Evolutionary conservation across 2,888 invertebrate species (phyloP), one percentile per base, ranked within the genome.

Genomic region (Thecocarcelia acutangulata): DNA sequence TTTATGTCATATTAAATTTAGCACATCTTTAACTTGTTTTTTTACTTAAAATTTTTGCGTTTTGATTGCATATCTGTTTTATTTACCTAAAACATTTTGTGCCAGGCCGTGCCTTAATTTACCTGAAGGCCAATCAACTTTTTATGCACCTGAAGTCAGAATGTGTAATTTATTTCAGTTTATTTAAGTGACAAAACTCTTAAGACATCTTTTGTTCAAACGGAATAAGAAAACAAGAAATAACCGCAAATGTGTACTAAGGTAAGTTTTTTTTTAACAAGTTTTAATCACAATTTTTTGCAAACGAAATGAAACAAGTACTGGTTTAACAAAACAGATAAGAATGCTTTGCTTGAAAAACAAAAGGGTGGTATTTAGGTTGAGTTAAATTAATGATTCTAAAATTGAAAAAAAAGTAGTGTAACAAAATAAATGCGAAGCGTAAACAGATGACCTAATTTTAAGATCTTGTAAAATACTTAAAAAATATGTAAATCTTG

Each of bases 81-180:
- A 24, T 75, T 52, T 46, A 68, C 21, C 24, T 40, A 17, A 19
- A 61, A 50, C 12, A 64, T 58, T 59, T 64, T 58, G 64, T 78
- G 59, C 64, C 78, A 78, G 72, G 72, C 78, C 78, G 78, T 78
- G 52, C 78, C 78, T 66, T 64, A 66, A 52, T 59, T 66, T 72
- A 72, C 42, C 52, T 72, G 19, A 44, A 73, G 78, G 66, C 66
- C 52, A 63, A 59, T 78, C 58, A 66, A 61, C 78, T 68, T 42
- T 73, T 50, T 59, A 61, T 52, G 70, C 52, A 37, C 72, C 37
- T 52, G 44, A 72, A 66, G 70, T 46, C 3, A 33, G 33, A 33
- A 33, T 33, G 2, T 42, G 48, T 50, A 28, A 52, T 56, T 56
- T 17, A 64, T 42, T 61, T 61, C 48, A 33, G 15, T 50, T 72